Conservation (phyloP, 2,113 vertebrate species). For the Pimephales promelas region DNA sequence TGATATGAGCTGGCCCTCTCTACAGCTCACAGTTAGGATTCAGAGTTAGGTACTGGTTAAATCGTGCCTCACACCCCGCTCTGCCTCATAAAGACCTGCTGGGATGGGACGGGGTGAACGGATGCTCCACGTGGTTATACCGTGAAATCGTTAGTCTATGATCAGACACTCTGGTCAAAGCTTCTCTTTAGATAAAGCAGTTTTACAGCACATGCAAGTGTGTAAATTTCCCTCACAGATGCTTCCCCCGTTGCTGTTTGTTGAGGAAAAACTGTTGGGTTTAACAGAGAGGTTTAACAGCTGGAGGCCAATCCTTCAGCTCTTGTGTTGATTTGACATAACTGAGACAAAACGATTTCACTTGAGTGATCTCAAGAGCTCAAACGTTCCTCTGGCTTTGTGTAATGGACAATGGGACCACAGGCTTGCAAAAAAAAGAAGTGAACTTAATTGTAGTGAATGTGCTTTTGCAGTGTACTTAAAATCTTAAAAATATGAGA, state of each 20-base stretch:
- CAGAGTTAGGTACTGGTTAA: background rate
- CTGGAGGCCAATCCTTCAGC: background rate
- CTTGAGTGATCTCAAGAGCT: background rate
- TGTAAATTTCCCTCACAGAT: background rate
- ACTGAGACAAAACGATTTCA: background rate
- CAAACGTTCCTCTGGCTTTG: background rate
- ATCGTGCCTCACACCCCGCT: background rate
- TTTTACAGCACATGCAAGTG: background rate
- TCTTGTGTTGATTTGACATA: background rate
- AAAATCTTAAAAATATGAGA: no score
- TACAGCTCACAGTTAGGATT: background rate
- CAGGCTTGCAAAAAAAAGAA: no score
- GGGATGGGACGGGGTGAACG: background rate
- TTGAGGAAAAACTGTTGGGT: slow-evolving; percentile 18
- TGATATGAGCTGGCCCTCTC: background rate
- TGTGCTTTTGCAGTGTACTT: no score
- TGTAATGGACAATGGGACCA: background rate
- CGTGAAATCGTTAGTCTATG: slow-evolving; percentile 12
- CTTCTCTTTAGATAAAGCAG: background rate
- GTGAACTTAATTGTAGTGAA: no score
- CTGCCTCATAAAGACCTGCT: slow-evolving; percentile 29
- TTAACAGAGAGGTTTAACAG: slow-evolving; percentile 1
- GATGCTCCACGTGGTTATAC: background rate
- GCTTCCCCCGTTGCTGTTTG: slow-evolving; percentile 13
- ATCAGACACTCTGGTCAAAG: background rate